A percentile compares a stretch with the other conserved stretches of the same genome.
Evolutionary conservation across 2,888 invertebrate species (phyloP).

Genomic region (Buathra laborator): DNA sequence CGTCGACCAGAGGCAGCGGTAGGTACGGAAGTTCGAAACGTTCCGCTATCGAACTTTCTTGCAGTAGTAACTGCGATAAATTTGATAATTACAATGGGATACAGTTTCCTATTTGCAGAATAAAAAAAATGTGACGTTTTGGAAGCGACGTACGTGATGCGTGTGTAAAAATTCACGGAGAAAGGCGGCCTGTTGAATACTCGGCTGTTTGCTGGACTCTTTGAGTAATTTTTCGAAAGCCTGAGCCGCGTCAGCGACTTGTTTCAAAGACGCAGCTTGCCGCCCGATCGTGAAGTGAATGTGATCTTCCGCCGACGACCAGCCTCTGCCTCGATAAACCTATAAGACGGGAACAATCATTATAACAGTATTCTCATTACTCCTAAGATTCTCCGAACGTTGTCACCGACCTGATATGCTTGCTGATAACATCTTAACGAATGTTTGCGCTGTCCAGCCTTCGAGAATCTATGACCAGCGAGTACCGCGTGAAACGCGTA

Average conservation of each 20-base stretch:
- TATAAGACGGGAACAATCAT: conserved; percentile 78
- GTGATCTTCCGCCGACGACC: conserved; percentile 98
- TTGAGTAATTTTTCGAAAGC: conserved; percentile 93
- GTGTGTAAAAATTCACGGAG: conserved; percentile 95
- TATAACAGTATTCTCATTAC: neutral
- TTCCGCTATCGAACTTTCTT: conserved; percentile 78
- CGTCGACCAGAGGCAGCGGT: conserved; percentile 91
- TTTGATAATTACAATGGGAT: neutral
- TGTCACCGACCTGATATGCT: conserved; percentile 91
- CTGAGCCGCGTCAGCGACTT: conserved; percentile 89
- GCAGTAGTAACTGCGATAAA: conserved; percentile 76
- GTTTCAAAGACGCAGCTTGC: conserved; percentile 93
- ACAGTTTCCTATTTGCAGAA: neutral
- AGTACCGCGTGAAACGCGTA: conserved; percentile 98
- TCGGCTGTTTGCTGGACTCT: conserved; percentile 90
- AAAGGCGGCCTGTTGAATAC: conserved; percentile 92
- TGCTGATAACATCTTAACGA: conserved; percentile 96
- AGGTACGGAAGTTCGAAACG: conserved; percentile 87
- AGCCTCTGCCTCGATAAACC: conserved; percentile 92
- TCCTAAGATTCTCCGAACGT: neutral
- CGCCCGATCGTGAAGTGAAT: conserved; percentile 97
- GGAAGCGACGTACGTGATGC: conserved; percentile 89
- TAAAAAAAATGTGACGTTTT: neutral
- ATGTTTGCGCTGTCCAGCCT: conserved; percentile 96
- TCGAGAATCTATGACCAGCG: conserved; percentile 97